Evolutionary conservation across 2,797 vertebrate genomes (phyloP).

Genomic region (Sebastes taczanowskii): DNA sequence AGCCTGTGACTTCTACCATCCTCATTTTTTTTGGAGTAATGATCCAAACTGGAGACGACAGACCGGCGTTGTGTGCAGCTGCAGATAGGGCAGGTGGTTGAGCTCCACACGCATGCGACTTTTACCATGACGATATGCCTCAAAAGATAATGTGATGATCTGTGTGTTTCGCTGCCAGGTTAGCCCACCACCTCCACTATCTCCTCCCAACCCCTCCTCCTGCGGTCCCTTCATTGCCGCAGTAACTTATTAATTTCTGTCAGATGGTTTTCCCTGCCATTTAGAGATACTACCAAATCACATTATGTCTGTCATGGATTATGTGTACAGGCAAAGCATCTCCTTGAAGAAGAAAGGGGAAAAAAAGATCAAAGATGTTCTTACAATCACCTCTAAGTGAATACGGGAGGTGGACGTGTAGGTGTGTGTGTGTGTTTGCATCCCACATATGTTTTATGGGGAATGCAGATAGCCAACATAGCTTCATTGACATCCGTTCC

Average conservation of each 20-base stretch:
- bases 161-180: slow-evolving; percentile 87
- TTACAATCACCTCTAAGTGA: slow-evolving; percentile 88
- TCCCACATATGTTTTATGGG: slow-evolving; percentile 30
- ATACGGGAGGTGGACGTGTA: slow-evolving; percentile 72
- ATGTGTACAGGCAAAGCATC: slow-evolving; percentile 85
- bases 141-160: slow-evolving; percentile 78
- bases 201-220: slow-evolving; percentile 71
- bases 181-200: slow-evolving; percentile 56
- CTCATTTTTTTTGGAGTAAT: slow-evolving; percentile 10
- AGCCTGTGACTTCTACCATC: not conserved
- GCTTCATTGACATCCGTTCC: not conserved
- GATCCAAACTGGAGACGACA: slow-evolving; percentile 56
- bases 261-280: slow-evolving; percentile 89
- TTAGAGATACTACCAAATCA: slow-evolving; percentile 95
- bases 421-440: slow-evolving; percentile 23
- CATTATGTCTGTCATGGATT: slow-evolving; percentile 97
- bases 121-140: slow-evolving; percentile 60
- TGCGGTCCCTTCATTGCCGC: slow-evolving; percentile 72
- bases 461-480: slow-evolving; percentile 18
- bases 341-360: slow-evolving; percentile 79
- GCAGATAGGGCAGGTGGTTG: slow-evolving; percentile 82
- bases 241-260: slow-evolving; percentile 91
- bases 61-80: slow-evolving; percentile 28
- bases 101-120: slow-evolving; percentile 50
- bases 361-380: slow-evolving; percentile 90